These are phyloP conservation scores for Crenuchus spilurus DNA, from an alignment of 2,797 vertebrate genomes.

Conservation along the genomic window DNA sequence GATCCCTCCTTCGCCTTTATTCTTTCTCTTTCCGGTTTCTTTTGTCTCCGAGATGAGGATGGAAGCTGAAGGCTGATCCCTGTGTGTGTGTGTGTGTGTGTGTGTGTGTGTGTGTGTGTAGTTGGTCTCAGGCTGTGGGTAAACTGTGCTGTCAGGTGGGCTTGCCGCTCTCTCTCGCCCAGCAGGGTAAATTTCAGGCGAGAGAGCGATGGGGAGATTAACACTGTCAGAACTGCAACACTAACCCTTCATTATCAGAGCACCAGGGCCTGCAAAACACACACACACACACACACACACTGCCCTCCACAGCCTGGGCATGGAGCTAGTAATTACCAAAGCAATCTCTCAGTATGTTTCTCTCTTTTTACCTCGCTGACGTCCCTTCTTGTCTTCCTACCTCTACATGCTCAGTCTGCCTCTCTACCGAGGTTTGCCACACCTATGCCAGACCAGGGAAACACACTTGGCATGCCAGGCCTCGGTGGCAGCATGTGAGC, in stretches of 20 bases:
- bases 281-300: slow-evolving; percentile 72
- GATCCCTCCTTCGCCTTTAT: slow-evolving; percentile 40
- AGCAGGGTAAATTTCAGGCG: slow-evolving; percentile 64
- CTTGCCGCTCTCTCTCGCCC: slow-evolving; percentile 60
- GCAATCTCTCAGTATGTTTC: slow-evolving; percentile 66
- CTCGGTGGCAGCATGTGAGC: slow-evolving; percentile 51
- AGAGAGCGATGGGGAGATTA: slow-evolving; percentile 75
- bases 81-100: slow-evolving; percentile 27
- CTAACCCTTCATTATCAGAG: slow-evolving; percentile 83
- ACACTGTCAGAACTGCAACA: slow-evolving; percentile 79
- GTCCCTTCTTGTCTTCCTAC: slow-evolving; percentile 11
- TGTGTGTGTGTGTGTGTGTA: slow-evolving; percentile 34
- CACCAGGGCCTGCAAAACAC: slow-evolving; percentile 70
- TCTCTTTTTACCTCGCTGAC: slow-evolving; percentile 54
- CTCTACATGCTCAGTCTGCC: background rate
- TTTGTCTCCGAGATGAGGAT: slow-evolving; percentile 50
- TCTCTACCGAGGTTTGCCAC: slow-evolving; percentile 49
- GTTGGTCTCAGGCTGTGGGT: slow-evolving; percentile 63
- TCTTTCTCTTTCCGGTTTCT: slow-evolving; percentile 33
- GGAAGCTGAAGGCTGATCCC: slow-evolving; percentile 56
- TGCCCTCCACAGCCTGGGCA: slow-evolving; percentile 73
- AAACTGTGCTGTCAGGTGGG: slow-evolving; percentile 70
- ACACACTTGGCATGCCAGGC: slow-evolving; percentile 63
- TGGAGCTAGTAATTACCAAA: slow-evolving; percentile 82
- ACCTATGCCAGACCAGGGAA: slow-evolving; percentile 58